A percentile compares a stretch with the other conserved stretches of the same genome.
phyloP scores from a whole-genome alignment of 53 echinoderm and acorn worm species.

The Pentamera pediparva region DNA sequence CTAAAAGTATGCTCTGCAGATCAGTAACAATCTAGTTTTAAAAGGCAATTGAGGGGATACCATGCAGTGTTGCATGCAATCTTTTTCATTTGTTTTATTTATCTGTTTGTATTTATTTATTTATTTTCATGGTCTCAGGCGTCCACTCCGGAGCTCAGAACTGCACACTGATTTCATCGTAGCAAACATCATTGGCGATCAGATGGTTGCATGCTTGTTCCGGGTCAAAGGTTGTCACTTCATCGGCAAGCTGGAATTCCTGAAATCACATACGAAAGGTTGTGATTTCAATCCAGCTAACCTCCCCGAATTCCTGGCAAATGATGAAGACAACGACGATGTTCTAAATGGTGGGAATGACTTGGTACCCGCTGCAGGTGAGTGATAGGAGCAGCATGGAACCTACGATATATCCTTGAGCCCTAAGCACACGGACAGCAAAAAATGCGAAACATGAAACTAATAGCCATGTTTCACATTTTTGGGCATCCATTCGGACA shows the following conservation, averaged over 20 bases:
- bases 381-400: too few species aligned
- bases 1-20: too few species aligned
- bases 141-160: conserved; percentile 46
- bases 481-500: too few species aligned
- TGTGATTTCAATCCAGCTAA: conserved; percentile 68
- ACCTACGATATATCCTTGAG: too few species aligned
- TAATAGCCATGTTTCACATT: not conserved
- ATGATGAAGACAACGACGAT: conserved; percentile 36
- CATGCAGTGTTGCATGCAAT: not conserved
- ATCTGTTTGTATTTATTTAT: not conserved
- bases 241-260: conserved; percentile 52
- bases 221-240: conserved; percentile 50
- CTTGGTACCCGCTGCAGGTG: not conserved
- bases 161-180: conserved; percentile 70
- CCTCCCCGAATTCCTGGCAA: conserved; percentile 51
- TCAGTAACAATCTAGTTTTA: not conserved
- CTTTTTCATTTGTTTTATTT: not conserved
- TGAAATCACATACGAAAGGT: conserved; percentile 48
- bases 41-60: not conserved
- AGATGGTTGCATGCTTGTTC: conserved; percentile 67
- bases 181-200: conserved; percentile 74
- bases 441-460: not conserved
- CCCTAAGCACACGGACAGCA: too few species aligned
- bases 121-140: conserved; percentile 15
- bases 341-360: not conserved